Evolutionary conservation across 2,888 invertebrate genomes (phyloP).

Genomic region (Dryobota labecula): DNA sequence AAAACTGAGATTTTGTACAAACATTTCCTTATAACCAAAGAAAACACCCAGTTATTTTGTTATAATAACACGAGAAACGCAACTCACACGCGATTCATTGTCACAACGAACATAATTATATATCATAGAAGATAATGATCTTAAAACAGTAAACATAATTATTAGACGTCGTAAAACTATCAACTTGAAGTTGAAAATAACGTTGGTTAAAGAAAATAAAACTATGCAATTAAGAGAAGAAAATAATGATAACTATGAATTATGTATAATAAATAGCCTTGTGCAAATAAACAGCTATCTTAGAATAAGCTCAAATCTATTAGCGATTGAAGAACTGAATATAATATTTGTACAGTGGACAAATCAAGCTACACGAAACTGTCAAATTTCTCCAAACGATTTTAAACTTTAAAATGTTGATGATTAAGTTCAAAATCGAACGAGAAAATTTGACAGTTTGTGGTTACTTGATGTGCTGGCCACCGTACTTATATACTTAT

Average conservation of each 20-base stretch:
- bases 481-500: no score
- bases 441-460: no score
- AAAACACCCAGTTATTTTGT: conserved; percentile 8
- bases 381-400: no score
- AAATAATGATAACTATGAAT: not conserved
- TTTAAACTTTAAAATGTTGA: no score
- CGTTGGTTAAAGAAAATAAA: not conserved
- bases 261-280: not conserved
- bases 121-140: conserved; percentile 9
- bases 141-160: not conserved
- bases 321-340: no score
- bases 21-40: conserved; percentile 14
- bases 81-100: conserved; percentile 18
- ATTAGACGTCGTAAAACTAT: not conserved
- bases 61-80: conserved; percentile 30
- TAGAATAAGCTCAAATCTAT: not conserved
- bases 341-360: no score
- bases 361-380: no score
- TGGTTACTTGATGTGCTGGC: no score
- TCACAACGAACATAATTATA: conserved; percentile 5
- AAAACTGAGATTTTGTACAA: conserved; percentile 6
- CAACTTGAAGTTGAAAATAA: not conserved
- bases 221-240: not conserved
- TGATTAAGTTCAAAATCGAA: no score
- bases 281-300: not conserved